Evolutionary conservation across 2,113 vertebrate species (phyloP), one percentile per base, ranked within the genome.

Genomic region (Catharus bicknelli): DNA sequence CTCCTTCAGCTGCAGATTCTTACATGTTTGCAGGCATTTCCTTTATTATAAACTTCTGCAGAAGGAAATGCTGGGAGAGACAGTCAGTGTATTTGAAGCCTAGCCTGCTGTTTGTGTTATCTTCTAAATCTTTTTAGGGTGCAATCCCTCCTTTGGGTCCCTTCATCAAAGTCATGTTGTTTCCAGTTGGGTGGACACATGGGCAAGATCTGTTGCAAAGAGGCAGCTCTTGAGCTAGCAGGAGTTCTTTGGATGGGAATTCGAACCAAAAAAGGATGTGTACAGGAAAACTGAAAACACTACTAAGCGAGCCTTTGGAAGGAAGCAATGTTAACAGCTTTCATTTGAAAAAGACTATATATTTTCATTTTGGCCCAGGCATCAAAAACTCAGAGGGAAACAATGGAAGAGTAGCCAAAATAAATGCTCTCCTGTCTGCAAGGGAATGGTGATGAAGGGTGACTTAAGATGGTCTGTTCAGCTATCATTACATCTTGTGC

Each of bases 261-360:
- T 62, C 30, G 32, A 77, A 58, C 67, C 64, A 42, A 78, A 89
- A 83, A 45, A 64, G 79, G 26, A 90, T 53, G n/a, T 54, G 40
- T 51, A 51, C 59, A 84, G 67, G 57, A 95, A 95, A 95, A 94
- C 3, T 66, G 83, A 92, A 86, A 88, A 88, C 77, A 88, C 58
- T 76, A 3, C 72, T 72, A 66, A 95, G 70, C 0, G 0, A 83
- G 66, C 21, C 15, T 84, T 67, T 87, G 73, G 75, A 94, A 93
- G 64, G 67, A 94, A 92, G 45, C 0, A 1, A 32, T 51, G 64
- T 79, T 87, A 92, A 74, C 70, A 86, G 45, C 57, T 95, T 86
- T 92, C 45, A 32, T 92, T 94, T 96, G 64, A 57, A 69, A 93
- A 94, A 78, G 58, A 34, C 48, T 79, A 14, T 50, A 73, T 32